These are phyloP conservation scores for Cinclus cinclus DNA, from an alignment of 2,113 vertebrate genomes.

Conservation along the genomic window DNA sequence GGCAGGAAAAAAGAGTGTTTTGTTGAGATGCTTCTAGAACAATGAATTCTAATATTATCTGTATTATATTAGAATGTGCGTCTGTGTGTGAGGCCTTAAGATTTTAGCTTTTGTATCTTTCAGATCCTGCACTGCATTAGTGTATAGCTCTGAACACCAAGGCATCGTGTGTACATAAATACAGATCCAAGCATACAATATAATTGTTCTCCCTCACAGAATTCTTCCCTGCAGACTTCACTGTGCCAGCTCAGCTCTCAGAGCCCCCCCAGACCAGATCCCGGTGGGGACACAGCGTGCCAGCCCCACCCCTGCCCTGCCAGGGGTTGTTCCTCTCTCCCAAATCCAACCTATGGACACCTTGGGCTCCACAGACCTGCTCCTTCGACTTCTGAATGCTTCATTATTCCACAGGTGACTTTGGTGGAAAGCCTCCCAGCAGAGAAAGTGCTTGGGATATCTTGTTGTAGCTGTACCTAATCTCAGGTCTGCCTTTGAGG, in stretches of 20 bases:
- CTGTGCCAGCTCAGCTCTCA: background rate
- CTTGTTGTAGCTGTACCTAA: background rate
- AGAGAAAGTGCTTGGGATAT: background rate
- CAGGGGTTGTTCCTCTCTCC: accelerated
- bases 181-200: background rate
- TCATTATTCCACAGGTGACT: background rate
- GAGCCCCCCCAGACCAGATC: background rate
- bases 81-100: background rate
- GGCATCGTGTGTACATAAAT: background rate
- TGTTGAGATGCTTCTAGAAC: background rate
- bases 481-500: background rate
- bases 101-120: background rate
- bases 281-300: background rate
- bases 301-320: background rate
- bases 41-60: background rate
- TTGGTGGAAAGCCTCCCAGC: background rate
- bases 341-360: background rate
- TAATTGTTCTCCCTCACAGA: background rate
- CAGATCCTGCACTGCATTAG: background rate
- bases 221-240: background rate
- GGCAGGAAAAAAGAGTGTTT: background rate
- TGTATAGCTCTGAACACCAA: background rate
- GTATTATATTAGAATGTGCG: background rate
- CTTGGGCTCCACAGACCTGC: background rate
- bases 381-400: background rate